phyloP scores from a whole-genome alignment of 1,140 invertebrate species.

The Drosophila kanapiae region DNA sequence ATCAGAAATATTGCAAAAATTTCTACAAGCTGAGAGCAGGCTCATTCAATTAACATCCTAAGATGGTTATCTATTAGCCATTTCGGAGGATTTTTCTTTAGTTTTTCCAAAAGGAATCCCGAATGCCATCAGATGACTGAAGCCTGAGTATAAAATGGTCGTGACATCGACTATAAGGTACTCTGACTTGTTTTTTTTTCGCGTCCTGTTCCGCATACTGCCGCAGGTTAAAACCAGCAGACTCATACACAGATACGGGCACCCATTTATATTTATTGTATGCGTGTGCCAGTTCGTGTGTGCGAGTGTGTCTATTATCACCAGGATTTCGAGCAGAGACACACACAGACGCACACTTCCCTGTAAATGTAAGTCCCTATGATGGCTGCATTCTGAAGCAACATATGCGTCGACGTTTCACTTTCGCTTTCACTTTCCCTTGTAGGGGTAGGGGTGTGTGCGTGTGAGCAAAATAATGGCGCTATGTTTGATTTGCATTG shows the following conservation, averaged over 20 bases:
- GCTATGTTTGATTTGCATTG: slow-evolving; percentile 83
- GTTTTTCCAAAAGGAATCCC: neutral
- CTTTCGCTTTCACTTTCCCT: slow-evolving; percentile 57
- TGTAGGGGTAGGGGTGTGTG: slow-evolving; percentile 10
- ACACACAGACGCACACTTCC: slow-evolving; percentile 17
- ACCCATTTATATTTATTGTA: slow-evolving; percentile 59
- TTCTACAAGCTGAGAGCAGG: neutral
- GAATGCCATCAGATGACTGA: neutral
- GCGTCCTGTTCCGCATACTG: slow-evolving; percentile 58
- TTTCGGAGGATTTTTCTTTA: neutral
- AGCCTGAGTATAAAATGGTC: neutral
- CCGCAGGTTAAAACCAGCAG: slow-evolving; percentile 72
- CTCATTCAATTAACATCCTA: too few species aligned
- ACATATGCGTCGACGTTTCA: slow-evolving; percentile 74
- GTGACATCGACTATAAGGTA: neutral
- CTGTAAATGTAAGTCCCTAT: slow-evolving; percentile 26
- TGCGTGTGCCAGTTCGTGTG: slow-evolving; percentile 25
- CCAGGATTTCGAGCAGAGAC: slow-evolving; percentile 58
- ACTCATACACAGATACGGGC: slow-evolving; percentile 28
- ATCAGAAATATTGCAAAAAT: accelerated
- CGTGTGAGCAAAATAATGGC: slow-evolving; percentile 71
- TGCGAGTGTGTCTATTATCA: slow-evolving; percentile 71
- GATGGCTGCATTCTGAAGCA: slow-evolving; percentile 67
- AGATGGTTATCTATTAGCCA: too few species aligned
- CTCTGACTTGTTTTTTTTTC: slow-evolving; percentile 10